A percentile compares a stretch with the other conserved stretches of the same genome.
Evolutionary conservation across 2,113 vertebrate genomes (phyloP).

Genomic region (Xiphorhynchus elegans): DNA sequence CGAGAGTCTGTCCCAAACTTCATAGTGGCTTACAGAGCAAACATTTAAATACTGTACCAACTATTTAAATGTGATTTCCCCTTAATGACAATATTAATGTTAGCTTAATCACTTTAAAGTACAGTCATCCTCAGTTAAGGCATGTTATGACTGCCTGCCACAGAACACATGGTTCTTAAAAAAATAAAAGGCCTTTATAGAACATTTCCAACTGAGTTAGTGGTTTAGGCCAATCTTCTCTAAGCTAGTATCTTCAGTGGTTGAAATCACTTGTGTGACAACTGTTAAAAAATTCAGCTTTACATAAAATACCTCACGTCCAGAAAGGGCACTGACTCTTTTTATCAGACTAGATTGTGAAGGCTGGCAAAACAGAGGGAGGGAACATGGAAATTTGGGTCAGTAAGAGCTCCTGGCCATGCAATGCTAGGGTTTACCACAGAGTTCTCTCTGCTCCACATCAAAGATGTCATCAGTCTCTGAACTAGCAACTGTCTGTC

Average conservation of each 20-base stretch:
- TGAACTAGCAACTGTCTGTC: neutral
- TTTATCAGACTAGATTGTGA: neutral
- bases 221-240: neutral
- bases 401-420: neutral
- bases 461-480: neutral
- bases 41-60: neutral
- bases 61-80: neutral
- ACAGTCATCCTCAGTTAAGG: fast-evolving
- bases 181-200: neutral
- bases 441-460: neutral
- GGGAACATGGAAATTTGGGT: neutral
- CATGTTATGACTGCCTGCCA: neutral
- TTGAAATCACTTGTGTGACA: fast-evolving
- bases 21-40: neutral
- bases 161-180: neutral
- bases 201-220: neutral
- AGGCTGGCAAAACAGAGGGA: neutral
- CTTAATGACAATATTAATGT: neutral
- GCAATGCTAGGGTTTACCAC: neutral
- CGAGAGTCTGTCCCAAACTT: neutral
- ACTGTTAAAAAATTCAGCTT: neutral
- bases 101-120: neutral
- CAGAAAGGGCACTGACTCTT: neutral
- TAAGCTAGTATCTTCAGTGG: neutral
- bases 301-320: neutral